Percentiles rank a stretch among this genome's conserved stretches.
phyloP scores from a whole-genome alignment of 2,888 invertebrate genomes.

The Eristalis tenax region DNA sequence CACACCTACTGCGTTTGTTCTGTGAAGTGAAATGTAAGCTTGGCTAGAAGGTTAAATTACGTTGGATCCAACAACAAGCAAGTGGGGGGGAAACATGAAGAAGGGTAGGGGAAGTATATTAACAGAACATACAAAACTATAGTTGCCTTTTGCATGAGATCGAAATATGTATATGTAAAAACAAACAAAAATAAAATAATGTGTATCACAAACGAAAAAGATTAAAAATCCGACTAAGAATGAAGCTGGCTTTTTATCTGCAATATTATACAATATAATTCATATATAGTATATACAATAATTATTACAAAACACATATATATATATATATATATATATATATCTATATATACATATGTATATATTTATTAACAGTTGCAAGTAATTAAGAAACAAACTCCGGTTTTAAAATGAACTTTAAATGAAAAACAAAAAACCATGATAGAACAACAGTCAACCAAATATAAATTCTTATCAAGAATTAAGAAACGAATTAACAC shows the following conservation, averaged over 20 bases:
- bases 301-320: conserved; percentile 39
- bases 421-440: not conserved
- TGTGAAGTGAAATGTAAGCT: not conserved
- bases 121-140: conserved; percentile 22
- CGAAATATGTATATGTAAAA: conserved; percentile 18
- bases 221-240: conserved; percentile 33
- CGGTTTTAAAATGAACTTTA: not conserved
- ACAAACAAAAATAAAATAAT: not conserved
- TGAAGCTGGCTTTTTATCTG: conserved; percentile 65
- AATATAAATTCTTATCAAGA: conserved; percentile 65
- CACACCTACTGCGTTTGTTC: not conserved
- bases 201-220: not conserved
- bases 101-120: not conserved
- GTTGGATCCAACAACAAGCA: not conserved
- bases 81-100: not conserved
- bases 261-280: conserved; percentile 64
- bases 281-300: conserved; percentile 35
- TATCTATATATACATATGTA: conserved; percentile 49
- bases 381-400: conserved; percentile 25
- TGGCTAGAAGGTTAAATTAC: not conserved
- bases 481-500: conserved; percentile 48
- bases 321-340: too few species aligned
- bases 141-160: conserved; percentile 42
- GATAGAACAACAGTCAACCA: conserved; percentile 57
- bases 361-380: conserved; percentile 57